These are phyloP conservation scores for Rhingia campestris DNA, from an alignment of 2,888 invertebrate species.

Conservation along the genomic window DNA sequence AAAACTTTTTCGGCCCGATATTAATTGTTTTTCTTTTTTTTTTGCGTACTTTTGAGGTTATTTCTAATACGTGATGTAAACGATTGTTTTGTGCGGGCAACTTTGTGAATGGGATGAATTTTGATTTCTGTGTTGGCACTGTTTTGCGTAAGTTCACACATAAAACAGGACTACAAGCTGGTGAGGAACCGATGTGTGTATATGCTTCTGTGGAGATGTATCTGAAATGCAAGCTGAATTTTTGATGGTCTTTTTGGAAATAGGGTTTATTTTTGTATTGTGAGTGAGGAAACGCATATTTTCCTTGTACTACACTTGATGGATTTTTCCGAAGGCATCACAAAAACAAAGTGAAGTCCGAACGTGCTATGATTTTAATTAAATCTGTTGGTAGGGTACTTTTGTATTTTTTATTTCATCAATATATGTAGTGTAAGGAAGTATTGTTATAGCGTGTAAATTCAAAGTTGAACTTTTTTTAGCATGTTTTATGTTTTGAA, in stretches of 20 bases:
- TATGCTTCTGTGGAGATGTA: not conserved
- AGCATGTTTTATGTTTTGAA: too few relatives aligned
- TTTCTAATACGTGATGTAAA: conserved; percentile 57
- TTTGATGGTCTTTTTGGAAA: conserved; percentile 52
- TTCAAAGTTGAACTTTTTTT: not conserved
- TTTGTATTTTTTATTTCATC: not conserved
- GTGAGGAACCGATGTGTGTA: not conserved
- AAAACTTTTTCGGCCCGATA: conserved; percentile 56
- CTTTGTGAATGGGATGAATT: conserved; percentile 53
- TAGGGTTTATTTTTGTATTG: not conserved
- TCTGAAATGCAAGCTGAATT: conserved; percentile 56
- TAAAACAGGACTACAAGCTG: not conserved
- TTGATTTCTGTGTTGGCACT: conserved; percentile 59
- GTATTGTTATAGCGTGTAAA: not conserved
- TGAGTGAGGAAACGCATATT: conserved; percentile 40
- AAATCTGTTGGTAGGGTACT: conserved; percentile 30
- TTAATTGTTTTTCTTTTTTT: conserved; percentile 68
- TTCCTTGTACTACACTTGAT: conserved; percentile 50
- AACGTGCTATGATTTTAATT: conserved; percentile 68
- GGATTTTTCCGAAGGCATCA: conserved; percentile 60
- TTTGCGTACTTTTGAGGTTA: conserved; percentile 53
- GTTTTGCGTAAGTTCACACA: conserved; percentile 42
- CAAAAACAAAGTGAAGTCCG: conserved; percentile 43
- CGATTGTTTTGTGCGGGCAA: conserved; percentile 39
- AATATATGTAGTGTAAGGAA: not conserved